Evolutionary conservation across 2,113 vertebrate species (phyloP), one percentile per base, ranked within the genome.

Genomic region (Oceanodroma tethys): DNA sequence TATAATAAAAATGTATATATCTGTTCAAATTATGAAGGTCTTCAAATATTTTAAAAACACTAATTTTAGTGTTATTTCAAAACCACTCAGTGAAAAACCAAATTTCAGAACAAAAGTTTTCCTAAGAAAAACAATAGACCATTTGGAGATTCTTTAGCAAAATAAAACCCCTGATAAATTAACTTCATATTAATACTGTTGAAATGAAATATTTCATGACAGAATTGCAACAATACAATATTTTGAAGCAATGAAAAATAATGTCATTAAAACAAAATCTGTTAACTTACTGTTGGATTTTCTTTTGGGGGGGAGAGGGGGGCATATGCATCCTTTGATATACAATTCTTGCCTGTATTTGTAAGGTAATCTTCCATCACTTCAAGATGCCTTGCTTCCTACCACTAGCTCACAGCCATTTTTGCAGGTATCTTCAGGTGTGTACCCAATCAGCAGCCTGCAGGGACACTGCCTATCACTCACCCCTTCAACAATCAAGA

Each of bases 111-210:
- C 2, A 76, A 80, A 73, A 18, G 1, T 26, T 38, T 70, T 74
- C 13, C 27, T 81, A 12, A 63, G 16, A 5, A 78, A 85, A 86
- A 60, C 42, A 6, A 38, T 7, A 34, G 27, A 68, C 34, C 6
- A 36, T 38, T 42, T 60, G 17, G 43, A 65, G 22, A 84, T 75
- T 42, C 30, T 87, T 84, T 53, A 29, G 12, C 12, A 80, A 62
- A 1, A 58, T 10, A 72, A 87, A 74, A 25, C 2, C 0, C 0
- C 11, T 48, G 10, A 40, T 59, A 76, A 68, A 78, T 45, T 36
- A 59, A 29, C 38, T 29, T 62, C 14, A 16, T 36, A 65, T 73
- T 29, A 65, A 18, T 16, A n/a, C 3, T 5, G 16, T 17, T 60
- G 13, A 79, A 73, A 82, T 38, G 0, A 70, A 79, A 52, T 21